Conservation (phyloP, 2,888 invertebrate species). For the Ochlodes sylvanus region DNA sequence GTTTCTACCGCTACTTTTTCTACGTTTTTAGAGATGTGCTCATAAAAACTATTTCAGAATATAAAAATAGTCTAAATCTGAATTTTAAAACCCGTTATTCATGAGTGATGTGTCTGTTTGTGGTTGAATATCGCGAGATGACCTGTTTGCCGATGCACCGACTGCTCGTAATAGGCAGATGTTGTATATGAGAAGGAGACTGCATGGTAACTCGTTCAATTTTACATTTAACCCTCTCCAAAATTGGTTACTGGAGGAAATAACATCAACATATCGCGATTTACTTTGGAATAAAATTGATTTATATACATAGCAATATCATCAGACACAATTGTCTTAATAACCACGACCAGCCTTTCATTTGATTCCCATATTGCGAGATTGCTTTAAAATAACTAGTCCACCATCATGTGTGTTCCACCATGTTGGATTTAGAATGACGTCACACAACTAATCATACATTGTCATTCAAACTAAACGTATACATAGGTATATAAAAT, state of each 20-base stretch:
- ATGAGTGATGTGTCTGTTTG: slow-evolving; percentile 69
- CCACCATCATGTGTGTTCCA: too few relatives aligned
- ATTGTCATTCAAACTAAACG: too few relatives aligned
- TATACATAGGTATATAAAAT: too few relatives aligned
- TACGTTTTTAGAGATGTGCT: slow-evolving; percentile 17
- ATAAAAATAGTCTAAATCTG: slow-evolving; percentile 48
- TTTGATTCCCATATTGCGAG: too few relatives aligned
- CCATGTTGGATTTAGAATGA: too few relatives aligned
- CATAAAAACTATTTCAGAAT: slow-evolving; percentile 46
- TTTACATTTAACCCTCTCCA: slow-evolving; percentile 35
- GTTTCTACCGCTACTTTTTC: slow-evolving; percentile 2
- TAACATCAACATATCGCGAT: background rate
- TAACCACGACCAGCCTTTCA: too few relatives aligned
- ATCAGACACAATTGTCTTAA: too few relatives aligned
- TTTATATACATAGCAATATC: too few relatives aligned
- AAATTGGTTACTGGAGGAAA: slow-evolving; percentile 12
- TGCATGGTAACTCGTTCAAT: slow-evolving; percentile 60
- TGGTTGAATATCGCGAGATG: slow-evolving; percentile 64
- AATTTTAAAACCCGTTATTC: slow-evolving; percentile 58
- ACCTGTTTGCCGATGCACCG: slow-evolving; percentile 79
- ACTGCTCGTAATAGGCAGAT: slow-evolving; percentile 70
- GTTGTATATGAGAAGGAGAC: slow-evolving; percentile 59
- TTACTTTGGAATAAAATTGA: too few relatives aligned
- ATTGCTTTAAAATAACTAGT: too few relatives aligned
- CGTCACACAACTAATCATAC: too few relatives aligned